Evolutionary conservation across 2,113 vertebrate genomes (phyloP), one percentile per base, ranked within the genome.

Genomic region (Hippocampus zosterae): DNA sequence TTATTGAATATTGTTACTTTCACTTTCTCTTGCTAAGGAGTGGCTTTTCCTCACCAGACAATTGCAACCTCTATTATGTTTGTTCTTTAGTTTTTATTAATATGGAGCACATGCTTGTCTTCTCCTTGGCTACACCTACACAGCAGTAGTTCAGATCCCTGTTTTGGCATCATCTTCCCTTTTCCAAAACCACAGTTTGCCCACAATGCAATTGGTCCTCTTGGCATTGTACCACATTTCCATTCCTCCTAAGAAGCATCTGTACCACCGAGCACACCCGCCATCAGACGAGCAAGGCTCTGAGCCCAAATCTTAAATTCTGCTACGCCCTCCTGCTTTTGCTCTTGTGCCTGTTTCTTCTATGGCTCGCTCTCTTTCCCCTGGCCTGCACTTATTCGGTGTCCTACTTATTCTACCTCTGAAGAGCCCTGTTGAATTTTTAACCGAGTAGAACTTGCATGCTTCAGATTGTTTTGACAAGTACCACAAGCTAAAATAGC

Each of bases 51-150:
- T 77, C 52, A 57, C 60, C 69, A 68, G 65, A 80, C 70, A 73
- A 74, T 78, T 67, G 70, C 80, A 84, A 77, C 75, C 66, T 70
- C 74, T 18, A 25, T 68, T 77, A 74, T 80, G 73, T 90, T 88
- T 89, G 81, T 79, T 74, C 72, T 71, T 5, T 67, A 79, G 88
- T 78, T 74, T 84, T 90, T 88, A 91, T 90, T 89, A 74, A 88
- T 87, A 88, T 87, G 68, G 82, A 68, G 72, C 80, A 78, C 74
- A 69, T 83, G 82, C 83, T 75, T 69, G 48, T 78, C 67, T 79
- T 70, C 64, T 73, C 42, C 77, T 80, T 63, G 18, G 65, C 76
- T 81, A 65, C 72, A 73, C 69, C 82, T 80, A 75, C 75, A 52
- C 82, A 73, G 73, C 75, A 84, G 71, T 81, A 52, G 70, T 72